A percentile compares a stretch with the other conserved stretches of the same genome.
Conservation (phyloP, 1,140 invertebrate genomes). For the Centruroides sculpturatus region DNA sequence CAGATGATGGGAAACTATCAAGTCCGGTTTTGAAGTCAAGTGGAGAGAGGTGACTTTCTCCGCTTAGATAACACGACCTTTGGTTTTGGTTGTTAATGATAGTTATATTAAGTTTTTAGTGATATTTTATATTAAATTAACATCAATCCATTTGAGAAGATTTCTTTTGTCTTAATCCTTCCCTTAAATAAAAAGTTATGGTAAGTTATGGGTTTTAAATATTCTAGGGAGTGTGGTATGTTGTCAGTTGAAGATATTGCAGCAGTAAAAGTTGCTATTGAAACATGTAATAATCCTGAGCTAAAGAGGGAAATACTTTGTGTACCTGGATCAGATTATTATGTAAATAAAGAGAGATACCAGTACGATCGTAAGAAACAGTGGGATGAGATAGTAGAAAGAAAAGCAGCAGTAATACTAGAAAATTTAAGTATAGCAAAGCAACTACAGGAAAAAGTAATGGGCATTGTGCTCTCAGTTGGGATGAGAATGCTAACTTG, state of each 20-base stretch:
- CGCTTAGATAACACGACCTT: no score
- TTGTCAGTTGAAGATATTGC: conserved; percentile 7
- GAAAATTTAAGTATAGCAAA: neutral
- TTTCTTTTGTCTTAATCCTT: neutral
- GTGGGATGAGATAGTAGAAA: conserved; percentile 10
- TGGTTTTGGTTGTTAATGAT: neutral
- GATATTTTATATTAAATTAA: neutral
- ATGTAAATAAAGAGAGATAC: neutral
- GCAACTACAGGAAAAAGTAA: conserved; percentile 4
- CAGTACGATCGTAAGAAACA: neutral
- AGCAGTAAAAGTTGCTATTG: conserved; percentile 7
- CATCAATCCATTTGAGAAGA: neutral
- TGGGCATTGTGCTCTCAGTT: conserved; percentile 1
- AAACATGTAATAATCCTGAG: conserved; percentile 4
- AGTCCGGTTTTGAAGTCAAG: no score
- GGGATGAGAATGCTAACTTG: conserved; percentile 8
- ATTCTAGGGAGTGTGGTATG: neutral
- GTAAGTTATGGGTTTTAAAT: neutral
- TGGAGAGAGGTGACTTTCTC: no score
- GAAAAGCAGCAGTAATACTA: neutral
- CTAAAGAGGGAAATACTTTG: conserved; percentile 3
- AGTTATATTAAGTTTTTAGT: neutral
- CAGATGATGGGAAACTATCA: no score
- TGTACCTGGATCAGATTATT: neutral
- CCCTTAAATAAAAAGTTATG: neutral